A percentile compares a stretch with the other conserved stretches of the same genome.
Evolutionary conservation across 1,140 invertebrate genomes (phyloP).

Genomic region (Drosophila quadrilineata): DNA sequence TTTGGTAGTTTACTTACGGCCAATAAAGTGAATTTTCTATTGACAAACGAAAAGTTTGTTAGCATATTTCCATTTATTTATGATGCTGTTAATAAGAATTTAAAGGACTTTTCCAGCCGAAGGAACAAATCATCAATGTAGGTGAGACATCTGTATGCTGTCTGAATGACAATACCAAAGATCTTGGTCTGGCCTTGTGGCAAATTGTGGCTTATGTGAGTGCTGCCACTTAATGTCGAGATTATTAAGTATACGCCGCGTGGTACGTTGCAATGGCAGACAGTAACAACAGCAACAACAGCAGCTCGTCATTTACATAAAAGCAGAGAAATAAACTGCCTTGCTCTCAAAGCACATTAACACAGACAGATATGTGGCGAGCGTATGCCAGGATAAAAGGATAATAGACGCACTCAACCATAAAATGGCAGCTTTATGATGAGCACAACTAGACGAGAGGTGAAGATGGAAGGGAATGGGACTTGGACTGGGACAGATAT

Average conservation of each 20-base stretch:
- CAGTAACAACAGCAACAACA: conserved; percentile 33
- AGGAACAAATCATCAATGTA: no score
- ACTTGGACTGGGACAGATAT: no score
- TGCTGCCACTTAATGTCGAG: conserved; percentile 60
- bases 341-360: conserved; percentile 22
- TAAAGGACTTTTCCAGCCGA: no score
- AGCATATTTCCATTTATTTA: no score
- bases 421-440: conserved; percentile 56
- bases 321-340: conserved; percentile 40
- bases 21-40: no score
- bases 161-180: background rate
- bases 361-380: background rate
- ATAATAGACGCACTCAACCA: conserved; percentile 48
- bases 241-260: conserved; percentile 68
- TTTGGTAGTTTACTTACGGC: no score
- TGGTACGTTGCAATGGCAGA: conserved; percentile 36
- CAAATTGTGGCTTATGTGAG: conserved; percentile 29
- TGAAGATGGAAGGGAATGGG: background rate
- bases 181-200: conserved; percentile 34
- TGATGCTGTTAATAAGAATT: no score
- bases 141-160: background rate
- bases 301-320: conserved; percentile 52
- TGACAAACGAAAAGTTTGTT: no score
- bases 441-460: background rate
- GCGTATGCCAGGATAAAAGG: conserved; percentile 17